Evolutionary conservation across 1,140 invertebrate species (phyloP).

Genomic region (Drosophila teissieri): DNA sequence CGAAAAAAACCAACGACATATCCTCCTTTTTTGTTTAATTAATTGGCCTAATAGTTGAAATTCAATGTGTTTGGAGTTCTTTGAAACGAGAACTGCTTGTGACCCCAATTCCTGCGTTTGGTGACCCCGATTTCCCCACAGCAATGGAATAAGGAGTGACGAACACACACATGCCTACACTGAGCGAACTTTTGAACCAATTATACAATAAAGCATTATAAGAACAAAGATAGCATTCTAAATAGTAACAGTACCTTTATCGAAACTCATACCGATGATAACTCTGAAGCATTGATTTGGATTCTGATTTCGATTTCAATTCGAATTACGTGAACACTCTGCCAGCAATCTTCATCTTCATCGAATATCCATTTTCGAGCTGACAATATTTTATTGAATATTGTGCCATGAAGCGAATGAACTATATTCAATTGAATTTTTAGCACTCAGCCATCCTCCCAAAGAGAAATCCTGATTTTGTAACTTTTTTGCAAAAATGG

Average conservation of each 20-base stretch:
- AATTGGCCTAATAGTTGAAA: neutral
- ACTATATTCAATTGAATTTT: conserved; percentile 45
- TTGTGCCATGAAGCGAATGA: conserved; percentile 50
- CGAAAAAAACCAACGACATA: neutral
- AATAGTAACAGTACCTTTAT: conserved; percentile 61
- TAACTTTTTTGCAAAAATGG: conserved; percentile 50
- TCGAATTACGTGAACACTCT: conserved; percentile 5
- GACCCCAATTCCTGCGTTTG: conserved; percentile 3
- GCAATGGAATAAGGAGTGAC: conserved; percentile 7
- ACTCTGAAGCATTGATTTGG: conserved; percentile 20
- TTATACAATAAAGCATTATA: conserved; percentile 60
- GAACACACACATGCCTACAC: conserved; percentile 28
- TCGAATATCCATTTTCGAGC: conserved; percentile 46
- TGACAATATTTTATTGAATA: conserved; percentile 79
- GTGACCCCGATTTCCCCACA: neutral
- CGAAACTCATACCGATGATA: conserved; percentile 30
- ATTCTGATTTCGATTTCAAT: conserved; percentile 17
- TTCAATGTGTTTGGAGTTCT: too few relatives aligned
- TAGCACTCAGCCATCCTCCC: conserved; percentile 49
- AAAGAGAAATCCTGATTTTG: conserved; percentile 41
- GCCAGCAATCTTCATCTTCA: conserved; percentile 26
- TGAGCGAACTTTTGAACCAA: conserved; percentile 57
- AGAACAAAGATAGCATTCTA: conserved; percentile 50
- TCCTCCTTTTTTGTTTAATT: neutral
- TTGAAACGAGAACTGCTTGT: neutral